Evolutionary conservation across 2,797 vertebrate species (phyloP), one percentile per base, ranked within the genome.

Genomic region (Pipistrellus pygmaeus): DNA sequence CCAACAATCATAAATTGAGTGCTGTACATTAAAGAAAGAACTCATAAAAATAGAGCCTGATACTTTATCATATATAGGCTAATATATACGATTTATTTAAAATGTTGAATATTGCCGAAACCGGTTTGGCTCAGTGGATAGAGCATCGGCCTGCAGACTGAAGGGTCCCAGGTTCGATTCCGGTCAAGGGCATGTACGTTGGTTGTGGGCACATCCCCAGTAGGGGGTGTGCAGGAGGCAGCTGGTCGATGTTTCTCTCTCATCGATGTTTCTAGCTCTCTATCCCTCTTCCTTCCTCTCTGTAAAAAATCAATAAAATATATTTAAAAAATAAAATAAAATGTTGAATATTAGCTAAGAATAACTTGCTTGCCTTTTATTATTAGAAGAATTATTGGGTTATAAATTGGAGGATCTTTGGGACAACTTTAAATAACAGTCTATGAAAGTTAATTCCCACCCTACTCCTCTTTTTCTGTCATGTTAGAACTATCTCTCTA

Each of bases 301-400:
- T 41, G 38, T 41, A 7, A 41, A 41, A 41, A 41, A 41, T 41
- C 38, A 41, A 41, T 41, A 41, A 41, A 41, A 41, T 41, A 41
- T 41, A 41, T 41, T 41, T 7, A 41, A 6, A 41, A 41, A 41
- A 41, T 41, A 41, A 41, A 41, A 41, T 51, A 30, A 14, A 76
- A 76, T 69, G 35, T 62, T 66, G 30, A 73, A 44, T 82, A 72
- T 48, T 84, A 90, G 41, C 60, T 60, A 64, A 81, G 62, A 85
- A 86, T 48, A 82, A 66, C 44, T 66, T 90, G 8, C 60, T 41
- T 83, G 6, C 20, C 32, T 73, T 83, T 88, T 53, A 75, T 69
- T 85, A 88, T 85, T 88, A 71, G 57, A 88, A 83, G 35, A 94
- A 76, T 64, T 75, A 30, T 55, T 88, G 32, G 6, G 35, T 11